Base-by-base conservation (phyloP, 2,113 vertebrate species). In the Datnioides undecimradiatus region DNA sequence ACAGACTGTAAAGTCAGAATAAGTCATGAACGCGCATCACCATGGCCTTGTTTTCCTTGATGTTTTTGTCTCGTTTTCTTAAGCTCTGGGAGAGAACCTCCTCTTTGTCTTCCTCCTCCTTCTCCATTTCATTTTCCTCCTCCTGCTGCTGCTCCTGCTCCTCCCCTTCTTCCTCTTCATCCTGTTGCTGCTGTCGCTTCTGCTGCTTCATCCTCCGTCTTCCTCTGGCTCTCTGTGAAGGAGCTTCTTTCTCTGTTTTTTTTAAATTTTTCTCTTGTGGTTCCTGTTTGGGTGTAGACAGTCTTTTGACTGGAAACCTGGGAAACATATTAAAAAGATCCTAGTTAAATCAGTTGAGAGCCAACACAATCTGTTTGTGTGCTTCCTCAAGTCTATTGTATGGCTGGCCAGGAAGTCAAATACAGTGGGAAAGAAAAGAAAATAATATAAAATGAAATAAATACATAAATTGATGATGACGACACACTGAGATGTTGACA, bases 11-110 rank as follows among this genome's bases (percentile, higher is more conserved):
- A 21, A 46, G 10, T 48, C 13, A 40, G 13, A 78, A 67, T 29
- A 7, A n/a, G 10, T 2, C 29, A 19, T 31, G 10, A 54, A 9
- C 10, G 48, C 51, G 60, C 3, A 23, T 49, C 92, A 99, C 98
- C 98, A 99, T 96, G 66, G 96, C 98, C 90, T 99, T 99, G 93
- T 99, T 99, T 94, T 99, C 98, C 88, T 96, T 94, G 84, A 99
- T 99, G 92, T 99, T 99, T 89, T 96, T 95, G 79, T 96, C 94
- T 87, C 98, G 94, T 79, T 96, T 98, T 0, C 90, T 95, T n/a
- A 96, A 91, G 63, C 90, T 89, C 45, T 90, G 92, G 34, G 95
- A 95, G 38, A 95, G 89, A 10, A 91, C 92, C 17, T 93, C 64
- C 11, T 59, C 91, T 33, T 91, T 78, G 63, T 85, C 71, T 2